These are phyloP conservation scores for Rhombomys opimus DNA, from an alignment of 2,113 vertebrate species.

Conservation along the genomic window DNA sequence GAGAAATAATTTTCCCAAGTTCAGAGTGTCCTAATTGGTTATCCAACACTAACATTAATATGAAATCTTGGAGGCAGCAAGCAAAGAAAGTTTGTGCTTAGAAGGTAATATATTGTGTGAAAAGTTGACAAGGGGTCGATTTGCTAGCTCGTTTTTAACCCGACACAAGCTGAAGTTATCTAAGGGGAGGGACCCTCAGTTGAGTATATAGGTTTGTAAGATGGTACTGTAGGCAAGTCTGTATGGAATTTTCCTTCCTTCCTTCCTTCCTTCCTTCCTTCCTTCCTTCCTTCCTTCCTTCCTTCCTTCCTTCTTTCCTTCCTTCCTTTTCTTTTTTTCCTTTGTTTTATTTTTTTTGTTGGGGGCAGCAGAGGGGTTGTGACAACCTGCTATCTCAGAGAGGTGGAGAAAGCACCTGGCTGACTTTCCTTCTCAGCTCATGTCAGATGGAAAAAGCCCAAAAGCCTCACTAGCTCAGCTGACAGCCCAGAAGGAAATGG, in stretches of 20 bases:
- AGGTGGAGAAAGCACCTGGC: too few relatives aligned
- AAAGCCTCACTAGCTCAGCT: too few relatives aligned
- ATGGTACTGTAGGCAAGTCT: background rate
- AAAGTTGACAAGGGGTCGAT: background rate
- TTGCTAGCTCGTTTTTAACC: background rate
- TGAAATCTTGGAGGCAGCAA: background rate
- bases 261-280: background rate
- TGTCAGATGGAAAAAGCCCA: too few relatives aligned
- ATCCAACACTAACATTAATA: background rate
- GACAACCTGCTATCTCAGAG: too few relatives aligned
- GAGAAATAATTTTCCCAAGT: too few relatives aligned
- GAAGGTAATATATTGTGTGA: background rate
- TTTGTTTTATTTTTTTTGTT: too few relatives aligned
- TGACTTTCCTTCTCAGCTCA: too few relatives aligned
- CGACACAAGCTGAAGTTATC: background rate
- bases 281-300: background rate
- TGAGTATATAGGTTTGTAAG: background rate
- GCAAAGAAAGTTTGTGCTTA: background rate
- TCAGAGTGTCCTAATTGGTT: too few relatives aligned
- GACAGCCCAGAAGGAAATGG: too few relatives aligned
- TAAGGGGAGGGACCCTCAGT: background rate
- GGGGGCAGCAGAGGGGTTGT: too few relatives aligned
- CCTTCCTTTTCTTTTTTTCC: background rate
- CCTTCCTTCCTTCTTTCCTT: background rate
- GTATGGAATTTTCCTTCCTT: background rate